Base-by-base conservation (phyloP, 2,888 invertebrate genomes). In the Plusia festucae region DNA sequence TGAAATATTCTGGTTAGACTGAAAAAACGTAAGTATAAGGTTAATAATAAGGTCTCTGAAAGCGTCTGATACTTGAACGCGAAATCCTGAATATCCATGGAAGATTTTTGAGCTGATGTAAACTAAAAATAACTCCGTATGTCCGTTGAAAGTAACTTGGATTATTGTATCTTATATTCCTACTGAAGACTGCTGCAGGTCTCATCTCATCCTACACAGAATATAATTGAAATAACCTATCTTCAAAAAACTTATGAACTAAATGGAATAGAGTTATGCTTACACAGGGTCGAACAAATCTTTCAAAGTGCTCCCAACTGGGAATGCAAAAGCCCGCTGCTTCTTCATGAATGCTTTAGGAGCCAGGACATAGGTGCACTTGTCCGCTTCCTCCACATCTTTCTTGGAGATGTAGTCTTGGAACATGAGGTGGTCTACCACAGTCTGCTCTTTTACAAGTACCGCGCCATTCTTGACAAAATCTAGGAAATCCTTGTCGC, bases 321-420 rank as follows among this genome's bases (percentile, higher is more conserved):
- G 96, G 87, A 97, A 98, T 0, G 96, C 97, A 81, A 98, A 98
- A 0, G 97, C 97, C 67, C 97, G 96, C 22, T 96, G 95, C 73
- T 96, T 96, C 46, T 94, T 95, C 82, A 97, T 95, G 73, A 98
- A 97, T 0, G 96, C 91, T 53, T 96, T 95, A 18, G 96, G 96
- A 8, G 97, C 97, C 59, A 97, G 96, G 0, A 98, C 98, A 84
- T 96, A 98, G 0, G 97, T 97, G 84, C 98, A 98, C 59, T 97
- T 95, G 0, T 96, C 90, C 13, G 93, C 92, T 84, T 98, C 97
- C 0, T 94, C 93, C 0, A 95, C 85, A 0, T 93, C 94, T 72
- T 95, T 91, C 30, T 93, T 86, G 0, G 96, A 93, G 65, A 96
- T 90, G 82, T 98, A 98, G 83, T 98, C 97, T 1, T 93, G 88